phyloP scores from a whole-genome alignment of 2,113 vertebrate species.

The Penelope pileata region DNA sequence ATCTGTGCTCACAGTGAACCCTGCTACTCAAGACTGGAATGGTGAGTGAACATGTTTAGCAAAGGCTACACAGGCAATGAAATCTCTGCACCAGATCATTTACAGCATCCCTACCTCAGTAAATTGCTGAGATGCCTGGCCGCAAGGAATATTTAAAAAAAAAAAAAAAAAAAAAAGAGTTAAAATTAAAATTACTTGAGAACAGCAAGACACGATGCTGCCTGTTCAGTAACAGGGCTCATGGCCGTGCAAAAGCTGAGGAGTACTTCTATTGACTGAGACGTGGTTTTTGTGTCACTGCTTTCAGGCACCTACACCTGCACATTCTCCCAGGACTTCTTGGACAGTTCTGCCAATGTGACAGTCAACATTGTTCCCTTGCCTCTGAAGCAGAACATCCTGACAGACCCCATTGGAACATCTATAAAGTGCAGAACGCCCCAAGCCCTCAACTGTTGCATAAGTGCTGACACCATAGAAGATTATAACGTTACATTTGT shows the following conservation, averaged over 20 bases:
- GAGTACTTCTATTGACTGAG: background rate
- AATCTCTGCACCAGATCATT: background rate
- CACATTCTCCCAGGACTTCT: slow-evolving; percentile 58
- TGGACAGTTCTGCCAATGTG: slow-evolving; percentile 36
- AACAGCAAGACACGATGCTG: background rate
- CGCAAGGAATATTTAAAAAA: background rate
- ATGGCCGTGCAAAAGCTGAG: background rate
- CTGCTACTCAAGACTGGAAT: slow-evolving; percentile 51
- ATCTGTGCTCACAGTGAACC: slow-evolving; percentile 55
- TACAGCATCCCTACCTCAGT: background rate
- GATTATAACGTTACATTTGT: slow-evolving; percentile 53
- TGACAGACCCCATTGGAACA: slow-evolving; percentile 63
- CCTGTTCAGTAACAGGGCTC: background rate
- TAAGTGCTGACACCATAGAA: background rate
- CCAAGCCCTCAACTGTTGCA: slow-evolving; percentile 65
- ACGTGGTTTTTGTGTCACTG: background rate
- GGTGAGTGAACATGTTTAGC: slow-evolving; percentile 65
- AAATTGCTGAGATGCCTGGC: background rate
- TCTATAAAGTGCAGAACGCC: background rate
- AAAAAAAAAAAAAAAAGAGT: background rate
- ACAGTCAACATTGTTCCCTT: slow-evolving; percentile 54
- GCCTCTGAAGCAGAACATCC: slow-evolving; percentile 63
- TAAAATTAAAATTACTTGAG: background rate
- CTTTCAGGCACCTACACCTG: slow-evolving; percentile 76
- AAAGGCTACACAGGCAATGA: background rate